A percentile compares a stretch with the other conserved stretches of the same genome.
Evolutionary conservation across 2,888 invertebrate species (phyloP).

Genomic region (Trachelus tabidus): DNA sequence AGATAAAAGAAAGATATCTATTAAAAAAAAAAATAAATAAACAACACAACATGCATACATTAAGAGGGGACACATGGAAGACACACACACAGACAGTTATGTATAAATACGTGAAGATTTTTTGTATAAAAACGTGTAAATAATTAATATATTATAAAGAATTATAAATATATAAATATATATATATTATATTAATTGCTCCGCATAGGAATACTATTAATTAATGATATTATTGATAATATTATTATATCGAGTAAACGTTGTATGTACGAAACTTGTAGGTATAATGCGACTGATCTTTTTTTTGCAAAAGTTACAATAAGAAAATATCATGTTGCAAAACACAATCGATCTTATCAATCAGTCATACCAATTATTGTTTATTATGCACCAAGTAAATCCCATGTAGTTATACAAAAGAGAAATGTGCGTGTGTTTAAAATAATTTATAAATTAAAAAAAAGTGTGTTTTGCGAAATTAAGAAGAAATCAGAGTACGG

Average conservation of each 20-base stretch:
- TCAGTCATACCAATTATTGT: too few relatives aligned
- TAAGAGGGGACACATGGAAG: conserved; percentile 7
- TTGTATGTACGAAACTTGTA: conserved; percentile 30
- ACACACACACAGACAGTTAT: conserved; percentile 38
- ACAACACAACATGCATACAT: conserved; percentile 9
- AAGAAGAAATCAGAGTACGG: too few relatives aligned
- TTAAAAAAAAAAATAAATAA: conserved; percentile 6
- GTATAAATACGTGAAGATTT: conserved; percentile 62
- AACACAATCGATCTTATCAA: too few relatives aligned
- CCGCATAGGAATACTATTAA: conserved; percentile 35
- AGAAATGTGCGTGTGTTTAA: too few relatives aligned
- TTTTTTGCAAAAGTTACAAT: conserved; percentile 35
- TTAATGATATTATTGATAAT: conserved; percentile 35
- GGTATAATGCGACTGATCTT: conserved; percentile 30
- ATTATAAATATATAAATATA: conserved; percentile 40
- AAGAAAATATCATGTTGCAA: conserved; percentile 36
- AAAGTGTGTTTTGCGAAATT: too few relatives aligned
- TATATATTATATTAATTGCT: conserved; percentile 15
- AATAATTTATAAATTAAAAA: too few relatives aligned
- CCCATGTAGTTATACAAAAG: too few relatives aligned
- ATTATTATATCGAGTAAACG: conserved; percentile 35
- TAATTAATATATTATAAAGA: conserved; percentile 56
- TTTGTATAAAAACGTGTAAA: conserved; percentile 62
- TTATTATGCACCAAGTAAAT: too few relatives aligned
- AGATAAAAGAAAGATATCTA: conserved; percentile 7